These are phyloP conservation scores for Strongylocentrotus purpuratus DNA, from an alignment of 35 echinoderm and acorn worm genomes.

Conservation along the genomic window DNA sequence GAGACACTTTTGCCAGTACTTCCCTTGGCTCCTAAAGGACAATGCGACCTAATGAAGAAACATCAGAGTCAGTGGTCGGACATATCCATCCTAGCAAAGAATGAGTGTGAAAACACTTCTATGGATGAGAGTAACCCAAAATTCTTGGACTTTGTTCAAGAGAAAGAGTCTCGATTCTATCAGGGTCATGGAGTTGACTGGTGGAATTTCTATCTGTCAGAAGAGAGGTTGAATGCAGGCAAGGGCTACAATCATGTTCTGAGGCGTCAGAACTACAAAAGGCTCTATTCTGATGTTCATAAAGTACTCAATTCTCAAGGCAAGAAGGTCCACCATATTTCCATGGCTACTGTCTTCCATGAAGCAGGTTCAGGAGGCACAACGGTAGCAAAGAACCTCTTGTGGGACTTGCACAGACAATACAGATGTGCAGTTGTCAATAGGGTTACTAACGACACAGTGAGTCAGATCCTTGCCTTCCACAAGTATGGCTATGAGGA, in stretches of 20 bases:
- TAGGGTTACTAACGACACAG: constrained; percentile 60
- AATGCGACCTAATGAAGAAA: constrained; percentile 34
- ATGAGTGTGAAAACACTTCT: constrained; percentile 79
- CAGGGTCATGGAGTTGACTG: constrained; percentile 59
- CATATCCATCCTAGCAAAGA: constrained; percentile 63
- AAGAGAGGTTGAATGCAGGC: neutral
- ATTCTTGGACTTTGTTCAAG: constrained; percentile 47
- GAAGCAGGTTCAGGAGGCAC: constrained; percentile 67
- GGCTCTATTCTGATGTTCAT: neutral
- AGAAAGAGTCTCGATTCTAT: constrained; percentile 64
- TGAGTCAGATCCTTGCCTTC: constrained; percentile 53
- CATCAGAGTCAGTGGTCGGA: constrained; percentile 59
- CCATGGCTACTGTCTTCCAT: constrained; percentile 60
- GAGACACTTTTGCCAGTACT: constrained; percentile 16
- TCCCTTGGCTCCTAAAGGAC: constrained; percentile 3
- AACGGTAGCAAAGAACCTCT: constrained; percentile 59
- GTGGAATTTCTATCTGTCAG: constrained; percentile 72
- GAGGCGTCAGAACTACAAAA: constrained; percentile 24
- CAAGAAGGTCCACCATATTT: neutral
- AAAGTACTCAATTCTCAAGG: neutral
- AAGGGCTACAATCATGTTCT: constrained; percentile 56
- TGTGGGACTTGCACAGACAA: constrained; percentile 69
- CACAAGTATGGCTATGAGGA: constrained; percentile 52
- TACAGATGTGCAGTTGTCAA: constrained; percentile 69
- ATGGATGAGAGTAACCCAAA: constrained; percentile 59